Evolutionary conservation across 2,113 vertebrate species (phyloP).

Genomic region (Apodemus speciosus): DNA sequence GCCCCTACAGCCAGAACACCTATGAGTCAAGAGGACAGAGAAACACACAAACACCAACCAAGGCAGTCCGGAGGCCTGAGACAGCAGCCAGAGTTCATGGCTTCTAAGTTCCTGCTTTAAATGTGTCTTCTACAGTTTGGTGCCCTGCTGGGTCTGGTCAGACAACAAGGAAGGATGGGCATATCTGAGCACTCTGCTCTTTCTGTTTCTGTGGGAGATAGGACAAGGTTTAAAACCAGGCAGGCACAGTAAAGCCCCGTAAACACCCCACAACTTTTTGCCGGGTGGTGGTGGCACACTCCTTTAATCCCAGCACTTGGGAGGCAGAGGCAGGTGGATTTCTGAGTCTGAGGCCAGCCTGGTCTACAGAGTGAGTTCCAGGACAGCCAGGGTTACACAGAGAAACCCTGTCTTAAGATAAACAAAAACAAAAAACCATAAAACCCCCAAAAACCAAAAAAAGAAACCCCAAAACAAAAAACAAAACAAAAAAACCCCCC

Average conservation of each 20-base stretch:
- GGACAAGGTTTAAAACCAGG: neutral
- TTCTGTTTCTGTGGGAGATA: neutral
- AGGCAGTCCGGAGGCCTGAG: neutral
- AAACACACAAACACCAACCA: neutral
- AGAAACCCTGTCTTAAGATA: no score
- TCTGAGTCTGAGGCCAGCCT: no score
- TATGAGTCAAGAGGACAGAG: neutral
- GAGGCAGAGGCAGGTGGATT: no score
- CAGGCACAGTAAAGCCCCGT: neutral
- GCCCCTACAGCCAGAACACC: neutral
- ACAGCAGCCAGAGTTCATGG: fast-evolving
- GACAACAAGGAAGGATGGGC: neutral
- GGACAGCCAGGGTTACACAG: no score
- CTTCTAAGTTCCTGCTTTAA: neutral
- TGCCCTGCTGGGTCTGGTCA: neutral
- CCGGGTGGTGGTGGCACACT: no score
- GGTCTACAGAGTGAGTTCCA: no score
- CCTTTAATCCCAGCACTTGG: no score
- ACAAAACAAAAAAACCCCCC: neutral
- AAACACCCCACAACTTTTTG: neutral
- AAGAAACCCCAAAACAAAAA: no score
- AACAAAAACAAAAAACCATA: no score
- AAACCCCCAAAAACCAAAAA: no score
- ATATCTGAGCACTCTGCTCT: neutral
- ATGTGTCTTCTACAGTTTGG: neutral